Evolutionary conservation across 2,888 invertebrate species (phyloP).

Genomic region (Polyploca ridens): DNA sequence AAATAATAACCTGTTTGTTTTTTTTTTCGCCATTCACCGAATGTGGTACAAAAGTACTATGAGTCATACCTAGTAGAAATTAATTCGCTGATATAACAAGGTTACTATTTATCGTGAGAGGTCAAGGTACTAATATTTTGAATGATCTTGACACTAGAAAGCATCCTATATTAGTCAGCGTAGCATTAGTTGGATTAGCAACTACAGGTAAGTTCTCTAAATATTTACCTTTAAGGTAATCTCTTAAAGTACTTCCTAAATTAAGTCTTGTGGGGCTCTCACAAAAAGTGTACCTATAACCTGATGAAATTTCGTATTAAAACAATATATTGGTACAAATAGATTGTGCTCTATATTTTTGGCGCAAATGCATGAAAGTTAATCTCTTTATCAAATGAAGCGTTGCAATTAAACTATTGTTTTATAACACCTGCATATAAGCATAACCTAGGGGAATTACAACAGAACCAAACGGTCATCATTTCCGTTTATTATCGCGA

Average conservation of each 20-base stretch:
- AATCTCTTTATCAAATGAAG: background rate
- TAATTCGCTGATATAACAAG: background rate
- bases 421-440: background rate
- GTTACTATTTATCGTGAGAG: background rate
- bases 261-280: too few species aligned
- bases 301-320: too few species aligned
- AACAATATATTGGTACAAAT: too few species aligned
- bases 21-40: background rate
- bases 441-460: background rate
- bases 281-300: too few species aligned
- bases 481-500: background rate
- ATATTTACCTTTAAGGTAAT: too few species aligned
- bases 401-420: background rate
- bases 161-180: background rate
- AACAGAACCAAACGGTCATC: background rate
- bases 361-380: background rate
- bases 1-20: background rate
- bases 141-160: conserved; percentile 10
- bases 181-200: too few species aligned
- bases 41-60: background rate
- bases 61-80: background rate
- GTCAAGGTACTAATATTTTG: conserved; percentile 7
- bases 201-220: too few species aligned
- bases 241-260: too few species aligned
- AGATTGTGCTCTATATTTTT: too few species aligned